Conservation (phyloP, 2,797 vertebrate genomes). For the Danio jaintianensis region DNA sequence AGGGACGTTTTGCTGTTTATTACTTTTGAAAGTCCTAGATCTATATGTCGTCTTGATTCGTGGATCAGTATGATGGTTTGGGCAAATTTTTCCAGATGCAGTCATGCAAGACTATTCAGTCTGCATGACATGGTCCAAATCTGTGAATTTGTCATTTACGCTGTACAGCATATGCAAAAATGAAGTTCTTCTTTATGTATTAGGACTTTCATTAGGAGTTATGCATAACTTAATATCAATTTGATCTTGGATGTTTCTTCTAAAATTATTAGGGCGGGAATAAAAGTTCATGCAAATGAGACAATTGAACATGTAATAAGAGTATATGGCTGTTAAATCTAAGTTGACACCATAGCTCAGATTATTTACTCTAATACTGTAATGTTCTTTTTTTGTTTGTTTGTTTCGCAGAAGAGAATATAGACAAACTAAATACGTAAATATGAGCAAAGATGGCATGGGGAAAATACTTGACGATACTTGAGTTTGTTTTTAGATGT, state of each 20-base stretch:
- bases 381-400: no score
- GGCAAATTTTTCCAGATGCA: not conserved
- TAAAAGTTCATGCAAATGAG: not conserved
- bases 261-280: not conserved
- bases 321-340: not conserved
- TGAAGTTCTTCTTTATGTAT: not conserved
- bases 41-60: not conserved
- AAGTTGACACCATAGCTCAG: not conserved
- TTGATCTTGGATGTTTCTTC: not conserved
- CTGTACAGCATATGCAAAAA: not conserved
- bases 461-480: no score
- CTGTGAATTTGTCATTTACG: not conserved
- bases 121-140: not conserved
- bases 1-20: conserved; percentile 10
- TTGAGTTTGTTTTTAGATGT: no score
- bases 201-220: not conserved
- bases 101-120: conserved; percentile 8
- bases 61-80: conserved; percentile 2
- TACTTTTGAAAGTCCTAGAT: conserved; percentile 25
- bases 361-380: not conserved
- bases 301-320: no score
- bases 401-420: no score
- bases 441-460: no score
- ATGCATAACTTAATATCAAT: not conserved
- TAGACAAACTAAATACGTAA: no score